Evolutionary conservation across 2,113 vertebrate species (phyloP), one percentile per base, ranked within the genome.

Genomic region (Suricata suricatta): DNA sequence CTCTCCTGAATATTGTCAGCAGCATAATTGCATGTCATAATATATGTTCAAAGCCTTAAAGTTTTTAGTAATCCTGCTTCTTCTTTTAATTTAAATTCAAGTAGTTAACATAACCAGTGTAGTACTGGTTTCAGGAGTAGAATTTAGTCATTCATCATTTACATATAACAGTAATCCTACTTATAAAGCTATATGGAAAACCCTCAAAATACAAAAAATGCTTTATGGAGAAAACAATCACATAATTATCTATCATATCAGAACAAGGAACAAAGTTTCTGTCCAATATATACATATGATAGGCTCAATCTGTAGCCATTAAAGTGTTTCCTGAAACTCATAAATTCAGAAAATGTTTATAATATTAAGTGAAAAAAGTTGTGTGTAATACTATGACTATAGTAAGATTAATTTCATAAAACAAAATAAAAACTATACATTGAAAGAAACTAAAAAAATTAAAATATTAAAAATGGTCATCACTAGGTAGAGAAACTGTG

Each of bases 221-320:
- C 50, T 93, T 97, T 83, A 90, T 86, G 50, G 94, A 72, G 44
- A 95, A 52, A 72, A 69, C 76, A 90, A 84, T 84, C 47, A 88
- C 29, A 44, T 68, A 88, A 76, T 89, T 95, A 82, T 68, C 19
- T 66, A 80, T 8, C 83, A 47, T 47, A 44, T 50, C 25, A 88
- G 94, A 90, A 90, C 11, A 84, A 57, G 21, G 66, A 95, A 86
- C 25, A 50, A 88, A 2, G 2, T 71, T 88, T 97, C 79, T 76
- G n/a, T 57, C 21, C 29, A 93, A 68, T 68, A 89, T 81, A 89
- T 7, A 93, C 2, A 17, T 77, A 17, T 23, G 10, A 90, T 4
- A 92, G 19, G 92, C 19, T 76, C 41, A 94, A 76, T n/a, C 79
- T 52, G 33, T 19, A 96, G 47, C 4, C 12, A 97, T 93, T 93